Evolutionary conservation across 2,113 vertebrate genomes (phyloP).

Genomic region (Gopherus flavomarginatus): DNA sequence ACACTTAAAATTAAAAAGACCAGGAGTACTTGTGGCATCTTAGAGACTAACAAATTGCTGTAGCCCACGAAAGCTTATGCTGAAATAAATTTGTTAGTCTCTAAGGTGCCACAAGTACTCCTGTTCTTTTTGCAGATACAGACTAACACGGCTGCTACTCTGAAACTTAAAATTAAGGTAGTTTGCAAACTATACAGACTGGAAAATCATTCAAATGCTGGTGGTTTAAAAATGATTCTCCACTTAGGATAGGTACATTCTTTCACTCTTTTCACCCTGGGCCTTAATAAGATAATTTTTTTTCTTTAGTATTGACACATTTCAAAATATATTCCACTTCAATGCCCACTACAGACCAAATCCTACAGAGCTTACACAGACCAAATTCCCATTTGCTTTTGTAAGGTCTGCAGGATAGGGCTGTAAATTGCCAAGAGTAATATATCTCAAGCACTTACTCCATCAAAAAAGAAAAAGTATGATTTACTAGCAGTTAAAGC

Average conservation of each 20-base stretch:
- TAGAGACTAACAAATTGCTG: too few species aligned
- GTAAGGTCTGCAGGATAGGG: not conserved
- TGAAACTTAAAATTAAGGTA: slow-evolving; percentile 14
- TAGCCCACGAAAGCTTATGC: too few species aligned
- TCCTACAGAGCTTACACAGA: not conserved
- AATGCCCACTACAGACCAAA: not conserved
- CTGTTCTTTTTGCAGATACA: too few species aligned
- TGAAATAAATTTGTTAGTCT: too few species aligned
- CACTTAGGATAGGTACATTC: not conserved
- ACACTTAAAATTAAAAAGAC: slow-evolving; percentile 10
- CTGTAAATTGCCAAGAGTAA: not conserved
- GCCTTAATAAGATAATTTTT: slow-evolving; percentile 25
- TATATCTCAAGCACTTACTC: not conserved
- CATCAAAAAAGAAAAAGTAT: not conserved
- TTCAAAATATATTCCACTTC: not conserved
- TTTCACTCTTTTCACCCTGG: not conserved
- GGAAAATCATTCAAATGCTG: slow-evolving; percentile 25
- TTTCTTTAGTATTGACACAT: not conserved
- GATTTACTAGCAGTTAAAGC: not conserved
- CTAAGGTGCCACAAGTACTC: too few species aligned
- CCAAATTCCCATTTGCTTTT: not conserved
- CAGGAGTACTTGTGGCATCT: too few species aligned
- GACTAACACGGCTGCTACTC: too few species aligned
- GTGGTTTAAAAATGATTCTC: not conserved
- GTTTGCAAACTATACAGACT: slow-evolving; percentile 10